These are phyloP conservation scores for Formica aserva DNA, from an alignment of 2,888 invertebrate species.

Conservation along the genomic window DNA sequence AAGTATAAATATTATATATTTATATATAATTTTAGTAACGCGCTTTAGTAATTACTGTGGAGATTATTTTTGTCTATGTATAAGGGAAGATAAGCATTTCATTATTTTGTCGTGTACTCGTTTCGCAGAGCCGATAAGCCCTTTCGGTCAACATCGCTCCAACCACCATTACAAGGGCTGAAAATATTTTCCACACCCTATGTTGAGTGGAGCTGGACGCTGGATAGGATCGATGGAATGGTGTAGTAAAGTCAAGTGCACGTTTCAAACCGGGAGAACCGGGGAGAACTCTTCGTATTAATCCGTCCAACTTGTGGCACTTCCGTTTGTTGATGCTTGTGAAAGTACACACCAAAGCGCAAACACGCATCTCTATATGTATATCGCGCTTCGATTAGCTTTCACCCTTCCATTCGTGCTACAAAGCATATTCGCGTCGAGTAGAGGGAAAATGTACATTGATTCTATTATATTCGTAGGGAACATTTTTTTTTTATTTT, in stretches of 20 bases:
- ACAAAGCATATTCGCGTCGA: neutral
- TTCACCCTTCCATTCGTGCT: neutral
- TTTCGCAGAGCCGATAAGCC: neutral
- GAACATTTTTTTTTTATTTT: slow-evolving; percentile 5
- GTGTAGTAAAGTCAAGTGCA: slow-evolving; percentile 35
- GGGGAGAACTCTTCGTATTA: slow-evolving; percentile 5
- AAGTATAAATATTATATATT: neutral
- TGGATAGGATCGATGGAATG: slow-evolving; percentile 30
- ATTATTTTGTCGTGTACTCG: slow-evolving; percentile 4
- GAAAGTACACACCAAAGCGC: neutral
- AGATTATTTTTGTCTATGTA: neutral
- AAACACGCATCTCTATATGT: neutral
- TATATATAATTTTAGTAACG: neutral
- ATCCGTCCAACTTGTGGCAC: slow-evolving; percentile 14
- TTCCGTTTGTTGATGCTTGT: slow-evolving; percentile 7
- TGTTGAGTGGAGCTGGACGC: slow-evolving; percentile 10
- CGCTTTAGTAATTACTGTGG: neutral
- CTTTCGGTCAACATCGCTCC: slow-evolving; percentile 34
- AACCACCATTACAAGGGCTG: slow-evolving; percentile 19
- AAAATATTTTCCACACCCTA: slow-evolving; percentile 38
- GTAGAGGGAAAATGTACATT: neutral
- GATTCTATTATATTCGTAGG: neutral
- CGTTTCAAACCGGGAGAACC: neutral
- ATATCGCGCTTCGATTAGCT: neutral
- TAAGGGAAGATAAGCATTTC: neutral